A percentile compares a stretch with the other conserved stretches of the same genome.
phyloP scores from a whole-genome alignment of 2,888 invertebrate genomes.

The Campoplex nolae region DNA sequence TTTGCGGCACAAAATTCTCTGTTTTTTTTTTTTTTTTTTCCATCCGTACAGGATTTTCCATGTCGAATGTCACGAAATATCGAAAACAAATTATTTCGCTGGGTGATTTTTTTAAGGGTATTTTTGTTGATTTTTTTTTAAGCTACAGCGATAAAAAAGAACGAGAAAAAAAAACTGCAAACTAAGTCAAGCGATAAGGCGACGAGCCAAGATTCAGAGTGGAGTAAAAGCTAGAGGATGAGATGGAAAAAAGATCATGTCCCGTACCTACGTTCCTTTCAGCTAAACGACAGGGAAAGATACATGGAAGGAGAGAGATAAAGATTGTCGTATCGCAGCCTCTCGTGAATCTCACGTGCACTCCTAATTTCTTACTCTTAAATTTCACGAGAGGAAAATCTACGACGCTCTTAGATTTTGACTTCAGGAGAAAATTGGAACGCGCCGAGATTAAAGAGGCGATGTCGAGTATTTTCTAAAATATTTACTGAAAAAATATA shows the following conservation, averaged over 20 bases:
- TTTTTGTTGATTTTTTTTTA: background rate
- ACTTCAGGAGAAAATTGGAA: slow-evolving; percentile 37
- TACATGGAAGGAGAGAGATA: background rate
- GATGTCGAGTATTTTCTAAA: background rate
- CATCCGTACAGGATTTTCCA: background rate
- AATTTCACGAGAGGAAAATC: slow-evolving; percentile 29
- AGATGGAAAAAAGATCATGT: slow-evolving; percentile 43
- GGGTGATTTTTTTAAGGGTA: background rate
- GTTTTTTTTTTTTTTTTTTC: background rate
- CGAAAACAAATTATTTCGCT: no score
- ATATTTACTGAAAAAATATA: background rate
- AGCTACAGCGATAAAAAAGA: background rate
- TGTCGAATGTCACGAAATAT: background rate
- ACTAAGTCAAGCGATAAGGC: slow-evolving; percentile 61
- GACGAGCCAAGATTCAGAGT: slow-evolving; percentile 52
- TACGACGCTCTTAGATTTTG: background rate
- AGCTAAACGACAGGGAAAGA: slow-evolving; percentile 22
- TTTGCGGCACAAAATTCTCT: slow-evolving; percentile 14
- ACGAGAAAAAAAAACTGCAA: slow-evolving; percentile 11
- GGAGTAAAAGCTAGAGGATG: slow-evolving; percentile 25
- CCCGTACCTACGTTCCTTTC: slow-evolving; percentile 29
- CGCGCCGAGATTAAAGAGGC: slow-evolving; percentile 1
- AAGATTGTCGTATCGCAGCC: slow-evolving; percentile 7
- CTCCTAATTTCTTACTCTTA: slow-evolving; percentile 46
- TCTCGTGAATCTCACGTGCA: slow-evolving; percentile 47